Evolutionary conservation across 64 coral and sea anemone genomes (phyloP), one percentile per base, ranked within the genome.

Genomic region (Montipora efflorescens): DNA sequence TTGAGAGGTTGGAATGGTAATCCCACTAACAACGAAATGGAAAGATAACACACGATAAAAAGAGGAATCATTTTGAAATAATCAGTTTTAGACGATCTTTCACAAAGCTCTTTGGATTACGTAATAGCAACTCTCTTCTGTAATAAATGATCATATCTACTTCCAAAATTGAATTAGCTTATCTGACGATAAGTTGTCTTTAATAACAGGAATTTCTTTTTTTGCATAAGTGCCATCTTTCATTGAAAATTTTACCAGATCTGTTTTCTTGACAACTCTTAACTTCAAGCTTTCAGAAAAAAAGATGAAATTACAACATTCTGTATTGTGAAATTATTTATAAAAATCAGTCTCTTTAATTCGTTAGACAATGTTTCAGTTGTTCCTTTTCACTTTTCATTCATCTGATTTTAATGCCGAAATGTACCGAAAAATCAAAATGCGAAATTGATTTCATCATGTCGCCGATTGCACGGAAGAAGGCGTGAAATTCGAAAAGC

Each of bases 181-280:
- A 84, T 67, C 36, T 84, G 22, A 5, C 3, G 14, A 71, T 4
- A 71, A 20, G 15, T 45, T 48, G 46, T 86, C 43, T 70, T 19
- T 71, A 71, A 86, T 71, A 47, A 67, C 18, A 68, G 25, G 7
- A 8, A 71, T 86, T 83, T 49, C 66, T 67, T 71, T 86, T 71
- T 9, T 69, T 69, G 14, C 47, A 59, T 14, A 28, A 5, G 0
- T 10, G 48, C 0, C 20, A 48, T 61, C 53, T 61, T 82, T 82
- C 53, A 1, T 36, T 43, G 10, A 18, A 82, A 9, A 12, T 50
- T 64, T 14, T 49, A 2, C 6, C 43, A 86, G 51, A 8, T 49
- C 18, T 2, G 82, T 47, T 84, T 22, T 19, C 62, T 45, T 48
- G 19, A 15, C 16, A 48, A 69, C 18, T 2, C 10, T 25, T 12